Evolutionary conservation across 2,113 vertebrate genomes (phyloP).

Genomic region (Verasper variegatus): DNA sequence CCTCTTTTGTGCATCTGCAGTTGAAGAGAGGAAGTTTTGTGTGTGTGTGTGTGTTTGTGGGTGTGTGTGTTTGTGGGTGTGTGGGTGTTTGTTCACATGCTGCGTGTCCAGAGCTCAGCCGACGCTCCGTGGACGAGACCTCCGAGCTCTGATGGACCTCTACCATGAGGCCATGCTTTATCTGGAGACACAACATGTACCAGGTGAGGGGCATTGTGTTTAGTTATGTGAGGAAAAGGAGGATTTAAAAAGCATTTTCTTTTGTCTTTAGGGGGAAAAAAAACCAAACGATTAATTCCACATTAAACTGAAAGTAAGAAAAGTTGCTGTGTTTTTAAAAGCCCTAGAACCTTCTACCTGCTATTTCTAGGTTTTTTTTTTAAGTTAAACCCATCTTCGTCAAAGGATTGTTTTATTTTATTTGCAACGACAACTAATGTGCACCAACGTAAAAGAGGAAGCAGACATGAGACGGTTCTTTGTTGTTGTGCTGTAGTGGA

Average conservation of each 20-base stretch:
- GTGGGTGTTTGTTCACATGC: conserved; percentile 10
- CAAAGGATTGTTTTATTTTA: no score
- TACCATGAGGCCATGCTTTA: conserved; percentile 75
- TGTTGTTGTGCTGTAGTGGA: conserved; percentile 18
- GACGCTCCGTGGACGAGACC: neutral
- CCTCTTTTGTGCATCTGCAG: conserved; percentile 31
- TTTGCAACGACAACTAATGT: neutral
- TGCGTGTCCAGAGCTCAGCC: neutral
- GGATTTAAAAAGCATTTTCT: no score
- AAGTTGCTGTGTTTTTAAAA: neutral
- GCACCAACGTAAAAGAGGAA: neutral
- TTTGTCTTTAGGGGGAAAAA: neutral
- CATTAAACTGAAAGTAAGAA: neutral
- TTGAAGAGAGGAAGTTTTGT: conserved; percentile 75
- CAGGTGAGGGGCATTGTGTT: conserved; percentile 49
- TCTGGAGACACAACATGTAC: conserved; percentile 52
- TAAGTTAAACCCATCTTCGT: no score
- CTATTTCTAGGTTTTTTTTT: no score
- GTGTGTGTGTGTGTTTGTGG: neutral
- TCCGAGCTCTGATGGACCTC: conserved; percentile 70
- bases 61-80: neutral
- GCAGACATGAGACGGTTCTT: no score
- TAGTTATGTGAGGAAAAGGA: neutral
- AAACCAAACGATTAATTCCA: no score
- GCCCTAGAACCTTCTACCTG: neutral